Evolutionary conservation across 2,113 vertebrate species (phyloP), one percentile per base, ranked within the genome.

Genomic region (Cettia cetti): DNA sequence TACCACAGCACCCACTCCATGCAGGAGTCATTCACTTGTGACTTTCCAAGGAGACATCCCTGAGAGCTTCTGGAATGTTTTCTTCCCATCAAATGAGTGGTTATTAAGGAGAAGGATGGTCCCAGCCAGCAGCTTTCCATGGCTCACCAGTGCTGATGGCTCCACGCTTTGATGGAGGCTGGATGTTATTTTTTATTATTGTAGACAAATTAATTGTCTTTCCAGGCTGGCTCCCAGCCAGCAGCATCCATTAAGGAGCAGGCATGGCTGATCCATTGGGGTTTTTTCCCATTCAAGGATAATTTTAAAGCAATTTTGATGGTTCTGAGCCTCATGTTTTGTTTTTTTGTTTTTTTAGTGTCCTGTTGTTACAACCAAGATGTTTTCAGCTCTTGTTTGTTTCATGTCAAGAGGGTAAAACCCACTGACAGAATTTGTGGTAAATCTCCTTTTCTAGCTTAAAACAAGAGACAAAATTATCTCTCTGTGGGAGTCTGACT

Each of bases 151-250:
- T 61, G 57, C 68, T 9, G 85, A 47, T 82, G 37, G 6, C 56
- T 70, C n/a, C 45, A 15, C 8, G 65, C 66, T 53, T 54, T 65
- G 71, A 27, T 71, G 53, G 70, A 13, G 24, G 75, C 39, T 35
- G 82, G 60, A n/a, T 95, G 90, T 87, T 82, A 30, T 63, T 95
- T 79, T 96, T 95, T 94, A 94, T 93, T 93, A 71, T 59, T 6
- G 10, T 82, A 87, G 97, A 93, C 81, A 86, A 93, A 95, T 96
- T 11, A 95, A 95, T 91, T 74, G 63, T 92, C 72, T 91, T 91
- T 94, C 76, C 94, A 96, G 90, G 57, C 91, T 92, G 95, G 63
- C 64, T 95, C 90, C 88, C 93, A 94, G 65, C 61, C 18, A 78
- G 93, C 89, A 75, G 76, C 92, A 91, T 68, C 92, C 83, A 90